Percentiles rank a stretch among this genome's conserved stretches.
Conservation (phyloP, 2,888 invertebrate species). For the Priapulus caudatus region DNA sequence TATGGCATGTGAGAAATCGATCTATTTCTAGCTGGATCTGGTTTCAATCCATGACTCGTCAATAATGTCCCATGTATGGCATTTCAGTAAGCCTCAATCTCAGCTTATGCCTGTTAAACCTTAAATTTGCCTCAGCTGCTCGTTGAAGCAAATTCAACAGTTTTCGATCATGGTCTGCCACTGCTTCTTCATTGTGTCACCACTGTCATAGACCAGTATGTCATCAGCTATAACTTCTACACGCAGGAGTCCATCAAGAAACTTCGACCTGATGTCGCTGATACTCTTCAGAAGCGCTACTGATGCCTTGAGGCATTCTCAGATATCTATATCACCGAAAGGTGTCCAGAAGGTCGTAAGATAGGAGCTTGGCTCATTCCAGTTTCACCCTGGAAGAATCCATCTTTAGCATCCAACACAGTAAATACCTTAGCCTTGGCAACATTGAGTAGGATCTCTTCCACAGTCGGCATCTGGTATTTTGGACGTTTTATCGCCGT, state of each 20-base stretch:
- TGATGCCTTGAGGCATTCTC: slow-evolving; percentile 11
- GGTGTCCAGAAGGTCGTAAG: slow-evolving; percentile 17
- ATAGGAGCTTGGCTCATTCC: slow-evolving; percentile 5
- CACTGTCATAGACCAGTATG: neutral
- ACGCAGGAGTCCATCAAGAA: neutral
- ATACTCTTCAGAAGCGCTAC: slow-evolving; percentile 12
- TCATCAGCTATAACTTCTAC: slow-evolving; percentile 8
- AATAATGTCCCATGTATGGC: too few relatives aligned
- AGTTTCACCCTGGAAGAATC: too few relatives aligned
- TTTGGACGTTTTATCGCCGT: too few relatives aligned
- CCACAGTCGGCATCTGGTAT: too few relatives aligned
- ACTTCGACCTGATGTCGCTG: slow-evolving; percentile 8
- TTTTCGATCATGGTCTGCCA: slow-evolving; percentile 16
- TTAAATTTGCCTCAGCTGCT: slow-evolving; percentile 16
- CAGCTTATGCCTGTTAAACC: too few relatives aligned
- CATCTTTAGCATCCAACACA: too few relatives aligned
- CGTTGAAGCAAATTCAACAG: slow-evolving; percentile 12
- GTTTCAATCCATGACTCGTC: too few relatives aligned
- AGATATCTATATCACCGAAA: slow-evolving; percentile 11
- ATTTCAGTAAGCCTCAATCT: too few relatives aligned
- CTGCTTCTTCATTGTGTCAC: slow-evolving; percentile 11
- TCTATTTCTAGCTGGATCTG: too few relatives aligned
- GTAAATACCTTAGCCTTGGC: too few relatives aligned
- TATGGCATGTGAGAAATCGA: too few relatives aligned
- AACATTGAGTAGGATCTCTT: too few relatives aligned